Conservation (phyloP, 2,797 vertebrate genomes). For the Astyanax mexicanus region DNA sequence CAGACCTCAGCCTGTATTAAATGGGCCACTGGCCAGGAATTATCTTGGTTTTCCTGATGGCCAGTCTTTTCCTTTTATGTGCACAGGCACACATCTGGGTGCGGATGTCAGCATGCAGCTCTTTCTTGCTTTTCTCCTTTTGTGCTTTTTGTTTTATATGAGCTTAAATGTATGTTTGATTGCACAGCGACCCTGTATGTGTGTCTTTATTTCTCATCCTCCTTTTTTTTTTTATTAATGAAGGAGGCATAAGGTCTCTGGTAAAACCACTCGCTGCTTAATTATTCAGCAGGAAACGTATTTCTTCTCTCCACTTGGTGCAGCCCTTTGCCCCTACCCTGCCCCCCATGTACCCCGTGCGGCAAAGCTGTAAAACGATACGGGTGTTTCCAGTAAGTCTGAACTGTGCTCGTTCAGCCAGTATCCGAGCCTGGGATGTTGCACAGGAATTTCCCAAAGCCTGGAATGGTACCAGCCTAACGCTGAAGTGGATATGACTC, state of each 20-base stretch:
- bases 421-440: not conserved
- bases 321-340: not conserved
- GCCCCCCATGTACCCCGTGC: not conserved
- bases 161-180: no score
- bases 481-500: not conserved
- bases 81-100: no score
- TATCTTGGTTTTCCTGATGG: no score
- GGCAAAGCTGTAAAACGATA: slow-evolving; percentile 10
- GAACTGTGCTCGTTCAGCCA: not conserved
- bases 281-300: slow-evolving; percentile 39
- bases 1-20: no score
- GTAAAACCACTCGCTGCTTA: slow-evolving; percentile 14
- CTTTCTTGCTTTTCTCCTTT: no score
- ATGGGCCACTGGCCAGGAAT: no score
- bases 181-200: no score
- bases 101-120: no score
- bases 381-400: slow-evolving; percentile 1
- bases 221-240: slow-evolving; percentile 6
- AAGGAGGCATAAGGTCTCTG: slow-evolving; percentile 10
- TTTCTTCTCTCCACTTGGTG: not conserved
- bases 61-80: no score
- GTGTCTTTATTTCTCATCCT: slow-evolving; percentile 15
- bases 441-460: not conserved
- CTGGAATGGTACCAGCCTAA: not conserved
- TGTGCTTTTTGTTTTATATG: no score